Conservation (phyloP, 2,113 vertebrate species). For the Haliaeetus leucogaster region DNA sequence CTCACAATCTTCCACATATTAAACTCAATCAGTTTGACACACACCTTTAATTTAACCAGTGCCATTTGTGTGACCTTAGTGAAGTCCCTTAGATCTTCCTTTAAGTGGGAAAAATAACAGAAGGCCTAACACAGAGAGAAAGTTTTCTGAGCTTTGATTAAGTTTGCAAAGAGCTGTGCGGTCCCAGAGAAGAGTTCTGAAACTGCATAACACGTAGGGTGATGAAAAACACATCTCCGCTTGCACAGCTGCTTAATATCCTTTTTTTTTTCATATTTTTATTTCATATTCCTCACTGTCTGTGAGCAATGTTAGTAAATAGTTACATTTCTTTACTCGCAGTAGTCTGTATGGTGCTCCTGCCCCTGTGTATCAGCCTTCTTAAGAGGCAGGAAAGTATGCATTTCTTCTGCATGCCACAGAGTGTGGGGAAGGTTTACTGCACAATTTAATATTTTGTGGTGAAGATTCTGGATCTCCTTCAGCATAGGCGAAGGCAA, state of each 20-base stretch:
- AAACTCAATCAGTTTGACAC: background rate
- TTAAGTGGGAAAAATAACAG: background rate
- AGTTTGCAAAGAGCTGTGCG: background rate
- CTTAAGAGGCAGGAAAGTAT: background rate
- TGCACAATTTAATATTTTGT: background rate
- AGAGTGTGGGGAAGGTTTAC: rapidly evolving
- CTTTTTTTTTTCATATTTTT: background rate
- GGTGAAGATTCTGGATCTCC: background rate
- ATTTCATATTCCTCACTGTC: background rate
- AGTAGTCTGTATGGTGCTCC: background rate
- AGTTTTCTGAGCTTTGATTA: background rate
- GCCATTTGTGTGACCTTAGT: background rate
- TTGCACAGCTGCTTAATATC: background rate
- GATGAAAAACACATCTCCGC: background rate
- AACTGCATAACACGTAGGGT: rapidly evolving
- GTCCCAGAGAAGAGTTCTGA: background rate
- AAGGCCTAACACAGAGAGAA: background rate
- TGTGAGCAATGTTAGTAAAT: background rate
- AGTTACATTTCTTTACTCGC: background rate
- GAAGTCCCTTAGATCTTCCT: background rate
- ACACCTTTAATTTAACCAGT: background rate
- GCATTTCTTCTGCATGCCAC: background rate
- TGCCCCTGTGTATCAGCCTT: background rate
- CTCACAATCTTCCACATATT: background rate
- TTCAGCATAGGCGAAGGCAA: background rate